Evolutionary conservation across 1,140 invertebrate species (phyloP), one percentile per base, ranked within the genome.

Genomic region (Oscheius sp.): DNA sequence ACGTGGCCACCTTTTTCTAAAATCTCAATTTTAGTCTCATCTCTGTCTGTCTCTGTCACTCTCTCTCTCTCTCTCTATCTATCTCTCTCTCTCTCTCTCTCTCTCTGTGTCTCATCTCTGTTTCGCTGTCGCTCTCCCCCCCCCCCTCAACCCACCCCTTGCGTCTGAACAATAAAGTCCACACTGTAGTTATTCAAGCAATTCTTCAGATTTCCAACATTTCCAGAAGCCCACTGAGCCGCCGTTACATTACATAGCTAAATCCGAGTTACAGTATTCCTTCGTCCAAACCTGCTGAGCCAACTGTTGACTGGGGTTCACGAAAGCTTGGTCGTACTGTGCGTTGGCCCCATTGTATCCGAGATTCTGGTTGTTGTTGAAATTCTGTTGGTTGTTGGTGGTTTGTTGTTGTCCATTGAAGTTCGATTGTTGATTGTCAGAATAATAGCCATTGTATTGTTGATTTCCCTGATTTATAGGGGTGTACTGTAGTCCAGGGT

Each of bases 141-240:
- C 36, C 15, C 32, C n/a, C n/a, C n/a, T n/a, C 7, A 18, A 67
- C 45, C 63, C 4, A 68, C 66, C 31, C 66, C 66, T 20, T 58
- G 52, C 3, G 31, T 29, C 46, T 68, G 52, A 1, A 68, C 72
- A 38, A 74, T 69, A 42, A 74, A 58, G 32, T 74, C 72, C 26
- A 74, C 64, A 1, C 64, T 49, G 26, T 67, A 61, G 55, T 66
- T 59, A 15, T 68, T 58, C 26, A 74, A 34, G 36, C 72, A 74
- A 34, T 61, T 61, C 38, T 63, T 45, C 34, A 74, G 36, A 32
- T 67, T 61, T 15, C 49, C 68, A 20, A 52, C 61, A 20, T 74
- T 34, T 29, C 72, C 72, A 35, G 49, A 32, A 28, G 61, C 42
- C 72, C 64, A 68, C 35, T 74, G 72, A 34, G 46, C 64, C 13